Base-by-base conservation (phyloP, 2,888 invertebrate genomes). In the Clivina fossor region DNA sequence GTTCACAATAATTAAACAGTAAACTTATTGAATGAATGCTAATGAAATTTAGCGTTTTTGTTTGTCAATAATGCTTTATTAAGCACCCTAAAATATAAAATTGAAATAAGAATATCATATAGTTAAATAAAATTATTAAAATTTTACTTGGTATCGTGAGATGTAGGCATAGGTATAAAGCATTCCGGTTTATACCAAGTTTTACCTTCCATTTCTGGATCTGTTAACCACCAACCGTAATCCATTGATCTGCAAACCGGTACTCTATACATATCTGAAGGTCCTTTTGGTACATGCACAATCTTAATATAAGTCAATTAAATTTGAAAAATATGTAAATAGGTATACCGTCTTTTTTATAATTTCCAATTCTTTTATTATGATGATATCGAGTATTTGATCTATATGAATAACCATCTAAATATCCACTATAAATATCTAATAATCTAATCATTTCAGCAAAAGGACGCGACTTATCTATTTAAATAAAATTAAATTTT, bases 371-470 rank as follows among this genome's bases (percentile, higher is more conserved):
- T 9, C 30, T 30, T n/a, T 30, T 30, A 4, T 3, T 2, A 30
- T 30, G 11, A 30, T 30, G 4, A 11, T n/a, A 30, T 63, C 78
- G 72, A 60, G 74, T 71, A 40, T 66, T 67, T 1, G 80, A 80
- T 43, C 76, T 77, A 61, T 80, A 81, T 1, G 80, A 73, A 61
- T 78, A 80, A 19, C 81, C 81, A 68, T 81, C 77, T 1, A 77
- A 77, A 65, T 73, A 71, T 15, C 79, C 78, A 35, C 78, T 67
- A 57, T 79, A 79, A 51, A 75, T 69, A 63, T 80, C 80, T 11
- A 79, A 70, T 35, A 74, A 65, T 57, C 76, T 69, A n/a, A 77
- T 70, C 38, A 67, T 64, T 38, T 76, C 70, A 2, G 69, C 62
- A 57, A 75, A 73, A n/a, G 55, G 46, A 38, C 72, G 66, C 3